A percentile compares a stretch with the other conserved stretches of the same genome.
These are phyloP conservation scores for Zoanthus sociatus DNA, from an alignment of 92 coral and sea anemone genomes.

Conservation along the genomic window DNA sequence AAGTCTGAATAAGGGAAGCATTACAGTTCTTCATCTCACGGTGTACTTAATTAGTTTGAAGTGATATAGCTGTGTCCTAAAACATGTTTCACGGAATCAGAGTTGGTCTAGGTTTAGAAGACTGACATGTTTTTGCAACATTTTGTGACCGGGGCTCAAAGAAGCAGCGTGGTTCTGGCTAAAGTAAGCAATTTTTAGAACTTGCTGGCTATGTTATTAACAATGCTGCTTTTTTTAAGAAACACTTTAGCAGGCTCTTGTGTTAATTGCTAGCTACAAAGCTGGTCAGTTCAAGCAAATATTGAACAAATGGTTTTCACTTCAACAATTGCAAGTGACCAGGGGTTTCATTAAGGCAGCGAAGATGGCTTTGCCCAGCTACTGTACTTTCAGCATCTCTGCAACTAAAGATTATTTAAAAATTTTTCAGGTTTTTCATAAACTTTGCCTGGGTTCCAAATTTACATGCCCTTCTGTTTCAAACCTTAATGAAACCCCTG, in stretches of 20 bases:
- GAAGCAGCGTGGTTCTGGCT: constrained; percentile 15
- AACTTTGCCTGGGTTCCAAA: too few species aligned
- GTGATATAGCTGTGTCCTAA: constrained; percentile 22
- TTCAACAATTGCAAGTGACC: not conserved
- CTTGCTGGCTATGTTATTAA: constrained; percentile 27
- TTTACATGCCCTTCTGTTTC: too few species aligned
- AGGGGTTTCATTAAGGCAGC: too few species aligned
- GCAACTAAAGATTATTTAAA: too few species aligned
- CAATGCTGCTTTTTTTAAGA: constrained; percentile 6
- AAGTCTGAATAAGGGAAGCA: constrained; percentile 2
- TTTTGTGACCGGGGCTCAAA: constrained; percentile 5
- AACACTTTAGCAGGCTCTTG: not conserved
- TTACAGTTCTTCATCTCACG: not conserved
- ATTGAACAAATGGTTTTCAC: not conserved
- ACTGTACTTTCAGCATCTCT: too few species aligned
- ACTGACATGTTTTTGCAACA: constrained; percentile 10
- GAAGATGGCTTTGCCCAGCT: too few species aligned
- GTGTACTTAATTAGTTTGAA: constrained; percentile 13
- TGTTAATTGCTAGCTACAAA: not conserved
- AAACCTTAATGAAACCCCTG: too few species aligned
- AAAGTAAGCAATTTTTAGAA: constrained; percentile 9
- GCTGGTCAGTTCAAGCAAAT: constrained; percentile 4
- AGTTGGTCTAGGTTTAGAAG: constrained; percentile 10
- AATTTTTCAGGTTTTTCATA: too few species aligned
- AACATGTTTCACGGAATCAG: constrained; percentile 10